A percentile compares a stretch with the other conserved stretches of the same genome.
phyloP scores from a whole-genome alignment of 2,113 vertebrate species.

The Chaetura pelagica region DNA sequence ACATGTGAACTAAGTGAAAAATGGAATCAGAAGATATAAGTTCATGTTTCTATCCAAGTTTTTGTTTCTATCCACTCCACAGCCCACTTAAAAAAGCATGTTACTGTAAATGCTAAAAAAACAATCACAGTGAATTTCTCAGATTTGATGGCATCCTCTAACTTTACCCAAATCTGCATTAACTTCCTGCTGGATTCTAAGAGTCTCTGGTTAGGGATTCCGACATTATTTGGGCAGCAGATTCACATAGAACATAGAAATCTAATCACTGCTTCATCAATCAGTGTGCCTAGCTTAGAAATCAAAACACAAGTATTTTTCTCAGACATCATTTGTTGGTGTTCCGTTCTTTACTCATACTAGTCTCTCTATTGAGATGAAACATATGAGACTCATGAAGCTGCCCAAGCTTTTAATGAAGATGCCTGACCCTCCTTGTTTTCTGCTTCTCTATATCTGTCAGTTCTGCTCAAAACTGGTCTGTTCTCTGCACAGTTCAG shows the following conservation, averaged over 20 bases:
- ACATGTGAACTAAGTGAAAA: background rate
- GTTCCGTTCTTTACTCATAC: background rate
- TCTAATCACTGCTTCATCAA: background rate
- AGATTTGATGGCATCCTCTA: background rate
- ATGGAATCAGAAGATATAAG: fast-evolving
- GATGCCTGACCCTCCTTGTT: background rate
- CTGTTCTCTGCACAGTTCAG: background rate
- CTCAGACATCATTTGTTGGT: background rate
- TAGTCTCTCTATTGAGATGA: background rate
- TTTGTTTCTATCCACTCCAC: fast-evolving
- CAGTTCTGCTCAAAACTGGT: background rate
- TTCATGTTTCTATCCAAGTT: background rate
- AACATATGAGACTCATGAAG: background rate
- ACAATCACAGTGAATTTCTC: background rate
- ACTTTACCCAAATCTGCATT: background rate
- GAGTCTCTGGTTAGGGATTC: background rate
- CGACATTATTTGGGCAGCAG: background rate
- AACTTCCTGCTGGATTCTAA: background rate
- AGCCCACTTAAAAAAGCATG: background rate
- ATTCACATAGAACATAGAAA: background rate
- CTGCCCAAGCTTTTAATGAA: background rate
- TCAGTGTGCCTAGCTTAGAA: background rate
- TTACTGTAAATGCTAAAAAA: background rate
- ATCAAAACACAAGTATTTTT: background rate
- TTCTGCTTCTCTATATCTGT: background rate